Base-by-base conservation (phyloP, 2,888 invertebrate genomes). In the Smittia sp. region DNA sequence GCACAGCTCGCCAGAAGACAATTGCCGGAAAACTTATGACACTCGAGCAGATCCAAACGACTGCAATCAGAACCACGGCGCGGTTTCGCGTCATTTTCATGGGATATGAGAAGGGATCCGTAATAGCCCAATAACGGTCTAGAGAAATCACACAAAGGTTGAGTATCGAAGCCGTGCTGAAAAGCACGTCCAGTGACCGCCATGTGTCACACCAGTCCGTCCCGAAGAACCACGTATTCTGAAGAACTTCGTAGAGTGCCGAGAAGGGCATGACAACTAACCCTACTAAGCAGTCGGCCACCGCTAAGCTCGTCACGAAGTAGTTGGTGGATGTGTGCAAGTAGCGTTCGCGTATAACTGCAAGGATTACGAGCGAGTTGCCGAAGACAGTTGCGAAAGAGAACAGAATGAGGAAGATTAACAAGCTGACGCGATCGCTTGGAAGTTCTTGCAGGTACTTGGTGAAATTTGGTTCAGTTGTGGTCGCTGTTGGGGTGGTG, bases 11-110 rank as follows among this genome's bases (percentile, higher is more conserved):
- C 94, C 94, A 95, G 94, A 94, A 95, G 2, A 91, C 90, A 75
- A 99, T 98, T 1, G 98, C 98, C 1, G 99, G 99, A 82, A 99
- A 99, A 1, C 98, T 98, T 80, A 99, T 97, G 22, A 94, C 91
- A 74, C 96, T 92, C 13, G 98, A 96, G 81, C 97, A 96, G 41
- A 98, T 87, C 98, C 98, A 99, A 4, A 98, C 97, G 6, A 92
- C 90, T 0, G 93, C 93, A 75, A 99, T 98, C 7, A 98, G 86
- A 25, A 92, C 86, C 1, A 90, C 90, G 0, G 97, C 96, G 74
- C 94, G 87, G 75, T 89, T 88, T 54, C 92, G 89, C 25, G 94
- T 96, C 94, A 99, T 98, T 76, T 91, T 86, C 84, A 92, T 93
- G 1, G 98, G 96, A 83, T 99, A 99, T 66, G 94, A 94, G 77